phyloP scores from a whole-genome alignment of 1,140 invertebrate genomes.

The Magallana gigas region DNA sequence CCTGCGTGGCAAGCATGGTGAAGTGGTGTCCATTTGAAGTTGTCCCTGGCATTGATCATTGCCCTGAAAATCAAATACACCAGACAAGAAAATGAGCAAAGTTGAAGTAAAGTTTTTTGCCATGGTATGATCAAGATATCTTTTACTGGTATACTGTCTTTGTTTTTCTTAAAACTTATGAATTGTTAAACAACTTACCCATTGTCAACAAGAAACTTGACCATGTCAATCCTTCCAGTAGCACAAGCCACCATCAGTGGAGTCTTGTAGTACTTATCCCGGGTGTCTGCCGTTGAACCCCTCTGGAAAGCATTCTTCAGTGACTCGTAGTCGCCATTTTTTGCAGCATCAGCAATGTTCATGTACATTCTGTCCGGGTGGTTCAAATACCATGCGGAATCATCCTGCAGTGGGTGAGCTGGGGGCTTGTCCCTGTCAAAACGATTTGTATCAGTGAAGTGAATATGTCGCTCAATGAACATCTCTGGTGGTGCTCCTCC shows the following conservation, averaged over 20 bases:
- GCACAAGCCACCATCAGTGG: slow-evolving; percentile 78
- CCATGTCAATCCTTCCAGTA: slow-evolving; percentile 75
- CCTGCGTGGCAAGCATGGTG: slow-evolving; percentile 80
- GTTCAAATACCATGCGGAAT: slow-evolving; percentile 79
- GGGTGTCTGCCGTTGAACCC: slow-evolving; percentile 76
- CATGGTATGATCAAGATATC: background rate
- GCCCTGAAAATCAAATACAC: slow-evolving; percentile 68
- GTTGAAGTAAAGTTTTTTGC: background rate
- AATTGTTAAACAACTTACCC: slow-evolving; percentile 67
- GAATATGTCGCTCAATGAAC: slow-evolving; percentile 75
- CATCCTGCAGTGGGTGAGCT: slow-evolving; percentile 77
- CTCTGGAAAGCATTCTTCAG: slow-evolving; percentile 73
- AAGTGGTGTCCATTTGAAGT: slow-evolving; percentile 80
- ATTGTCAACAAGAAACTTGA: slow-evolving; percentile 76
- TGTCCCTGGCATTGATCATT: slow-evolving; percentile 77
- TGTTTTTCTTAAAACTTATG: background rate
- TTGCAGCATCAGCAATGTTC: slow-evolving; percentile 78
- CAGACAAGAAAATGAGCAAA: background rate
- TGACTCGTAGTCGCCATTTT: slow-evolving; percentile 76
- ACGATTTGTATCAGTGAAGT: slow-evolving; percentile 77
- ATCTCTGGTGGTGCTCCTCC: slow-evolving; percentile 77
- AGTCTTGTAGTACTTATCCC: slow-evolving; percentile 80
- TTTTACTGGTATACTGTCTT: background rate
- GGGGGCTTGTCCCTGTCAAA: slow-evolving; percentile 78
- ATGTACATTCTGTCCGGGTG: slow-evolving; percentile 77